These are phyloP conservation scores for Sinonovacula constricta DNA, from an alignment of 1,140 invertebrate genomes.

Conservation along the genomic window DNA sequence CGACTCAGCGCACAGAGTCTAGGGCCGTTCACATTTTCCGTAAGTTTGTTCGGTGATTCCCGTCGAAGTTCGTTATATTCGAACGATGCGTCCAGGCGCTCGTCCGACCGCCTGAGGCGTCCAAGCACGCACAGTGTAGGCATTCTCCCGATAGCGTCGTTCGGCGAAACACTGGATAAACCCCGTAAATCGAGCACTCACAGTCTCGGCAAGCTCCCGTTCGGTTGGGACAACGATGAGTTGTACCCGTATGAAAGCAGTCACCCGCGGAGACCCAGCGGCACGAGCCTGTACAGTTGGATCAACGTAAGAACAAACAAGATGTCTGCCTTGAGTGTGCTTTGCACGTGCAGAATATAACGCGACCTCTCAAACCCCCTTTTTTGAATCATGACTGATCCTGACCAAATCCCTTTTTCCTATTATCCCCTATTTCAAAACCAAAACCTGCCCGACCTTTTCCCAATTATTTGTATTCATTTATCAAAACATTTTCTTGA, in stretches of 20 bases:
- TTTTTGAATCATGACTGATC: too few relatives aligned
- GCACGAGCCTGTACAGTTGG: conserved; percentile 67
- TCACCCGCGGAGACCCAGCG: conserved; percentile 65
- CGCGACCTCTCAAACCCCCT: too few relatives aligned
- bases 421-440: too few relatives aligned
- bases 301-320: conserved; percentile 61
- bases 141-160: conserved; percentile 72
- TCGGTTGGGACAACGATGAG: conserved; percentile 67
- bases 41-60: conserved; percentile 73
- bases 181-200: conserved; percentile 72
- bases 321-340: neutral
- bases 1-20: conserved; percentile 73
- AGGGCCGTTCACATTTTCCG: conserved; percentile 68
- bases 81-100: conserved; percentile 53
- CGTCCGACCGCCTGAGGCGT: conserved; percentile 61
- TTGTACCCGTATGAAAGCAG: conserved; percentile 56
- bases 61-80: conserved; percentile 59
- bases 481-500: too few relatives aligned
- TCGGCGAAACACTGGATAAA: conserved; percentile 70
- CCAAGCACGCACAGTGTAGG: conserved; percentile 73
- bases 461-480: too few relatives aligned
- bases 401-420: too few relatives aligned
- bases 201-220: conserved; percentile 71
- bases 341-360: neutral
- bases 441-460: too few relatives aligned